Base-by-base conservation (phyloP, 2,113 vertebrate genomes). In the Vimba vimba region DNA sequence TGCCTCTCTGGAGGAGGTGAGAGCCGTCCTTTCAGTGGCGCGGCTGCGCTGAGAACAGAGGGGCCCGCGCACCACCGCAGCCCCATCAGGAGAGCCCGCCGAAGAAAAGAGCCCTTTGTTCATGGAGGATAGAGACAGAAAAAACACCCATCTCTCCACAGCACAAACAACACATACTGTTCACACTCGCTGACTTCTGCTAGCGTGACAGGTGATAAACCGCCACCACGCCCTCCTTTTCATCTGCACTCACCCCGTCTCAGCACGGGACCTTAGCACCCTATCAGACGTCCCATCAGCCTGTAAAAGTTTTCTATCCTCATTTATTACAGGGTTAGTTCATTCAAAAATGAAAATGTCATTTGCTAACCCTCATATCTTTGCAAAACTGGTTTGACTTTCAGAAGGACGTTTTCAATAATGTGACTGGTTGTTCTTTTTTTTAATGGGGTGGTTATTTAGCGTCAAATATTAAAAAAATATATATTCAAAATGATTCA, bases 41-140 rank as follows among this genome's bases (percentile, higher is more conserved):
- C 27, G 62, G 74, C 50, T 90, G 81, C 71, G 39, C 80, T 47
- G 71, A 77, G 78, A 86, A 57, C 85, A 78, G 66, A 69, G 85
- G 86, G 73, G 62, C 64, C 33, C 66, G 21, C 45, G 17, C 59
- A 82, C 83, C 84, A 79, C 60, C 77, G 25, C 52, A 45, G 39
- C 75, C 36, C 69, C 21, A 25, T 87, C 80, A 86, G 69, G 74
- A 76, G 66, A 47, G 77, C 68, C 11, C 12, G 27, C 36, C 12
- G 68, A 75, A 87, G 87, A 86, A 87, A 86, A 79, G 73, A 86
- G 59, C 60, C 45, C 84, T 89, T 90, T 90, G 89, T 90, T 87
- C 77, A 25, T 39, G 13, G 5, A 36, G 68, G 69, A 86, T 36
- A 69, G 85, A 77, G 86, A 82, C 59, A 43, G 84, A 71, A 39